Conservation (phyloP, 64 coral and sea anemone genomes). For the Orbicella faveolata region DNA sequence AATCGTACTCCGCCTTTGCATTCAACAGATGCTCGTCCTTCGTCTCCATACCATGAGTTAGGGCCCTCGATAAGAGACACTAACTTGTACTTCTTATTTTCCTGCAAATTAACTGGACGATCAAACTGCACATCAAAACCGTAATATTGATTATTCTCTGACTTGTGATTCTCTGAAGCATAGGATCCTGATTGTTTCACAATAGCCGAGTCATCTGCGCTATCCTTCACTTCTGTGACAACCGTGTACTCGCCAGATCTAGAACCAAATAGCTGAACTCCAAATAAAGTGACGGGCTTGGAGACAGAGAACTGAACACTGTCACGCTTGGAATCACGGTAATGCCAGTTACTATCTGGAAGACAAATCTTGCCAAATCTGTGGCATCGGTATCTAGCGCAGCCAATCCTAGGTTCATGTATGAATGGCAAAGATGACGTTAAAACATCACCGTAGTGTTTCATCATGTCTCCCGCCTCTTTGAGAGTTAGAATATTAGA, state of each 20-base stretch:
- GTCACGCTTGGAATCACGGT: not conserved
- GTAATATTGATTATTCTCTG: not conserved
- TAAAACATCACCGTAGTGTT: not conserved
- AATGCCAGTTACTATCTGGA: no score
- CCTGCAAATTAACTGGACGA: not conserved
- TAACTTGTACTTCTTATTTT: not conserved
- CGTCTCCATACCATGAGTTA: not conserved
- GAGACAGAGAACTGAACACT: not conserved
- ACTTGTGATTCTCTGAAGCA: not conserved
- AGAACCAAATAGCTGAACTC: not conserved
- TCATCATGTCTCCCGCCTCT: not conserved
- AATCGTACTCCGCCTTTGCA: not conserved
- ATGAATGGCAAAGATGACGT: not conserved
- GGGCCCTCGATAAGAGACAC: not conserved
- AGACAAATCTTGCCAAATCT: no score
- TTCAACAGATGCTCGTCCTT: not conserved
- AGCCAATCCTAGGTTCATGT: not conserved
- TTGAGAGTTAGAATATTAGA: not conserved
- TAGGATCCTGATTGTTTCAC: not conserved
- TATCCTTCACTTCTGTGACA: not conserved
- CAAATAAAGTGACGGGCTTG: not conserved
- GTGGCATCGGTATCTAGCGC: no score
- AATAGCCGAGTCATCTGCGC: not conserved
- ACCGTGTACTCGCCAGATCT: not conserved
- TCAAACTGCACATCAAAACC: not conserved